Percentiles rank a stretch among this genome's conserved stretches.
These are phyloP conservation scores for Uria lomvia DNA, from an alignment of 2,113 vertebrate genomes.

Conservation along the genomic window DNA sequence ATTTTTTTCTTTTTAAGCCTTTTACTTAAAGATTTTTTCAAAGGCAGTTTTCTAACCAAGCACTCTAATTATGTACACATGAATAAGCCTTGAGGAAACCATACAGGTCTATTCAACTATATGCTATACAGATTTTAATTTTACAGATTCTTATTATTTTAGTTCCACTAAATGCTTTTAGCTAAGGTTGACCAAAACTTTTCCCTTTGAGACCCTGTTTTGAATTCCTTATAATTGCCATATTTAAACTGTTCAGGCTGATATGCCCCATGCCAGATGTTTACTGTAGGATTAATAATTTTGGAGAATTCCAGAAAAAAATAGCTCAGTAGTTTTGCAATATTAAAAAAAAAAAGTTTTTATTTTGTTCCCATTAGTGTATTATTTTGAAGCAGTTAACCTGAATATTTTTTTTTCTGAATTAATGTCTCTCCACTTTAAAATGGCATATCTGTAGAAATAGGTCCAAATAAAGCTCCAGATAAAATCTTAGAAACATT, in stretches of 20 bases:
- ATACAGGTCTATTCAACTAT: not conserved
- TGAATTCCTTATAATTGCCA: not conserved
- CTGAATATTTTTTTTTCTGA: not conserved
- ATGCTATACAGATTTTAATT: not conserved
- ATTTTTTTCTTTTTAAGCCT: not conserved
- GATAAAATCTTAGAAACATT: not conserved
- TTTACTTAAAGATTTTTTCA: not conserved
- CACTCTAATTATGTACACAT: not conserved
- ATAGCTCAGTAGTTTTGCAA: not conserved
- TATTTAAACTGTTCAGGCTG: conserved; percentile 3
- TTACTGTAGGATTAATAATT: not conserved
- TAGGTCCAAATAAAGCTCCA: not conserved
- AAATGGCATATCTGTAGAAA: not conserved
- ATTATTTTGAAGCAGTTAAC: not conserved
- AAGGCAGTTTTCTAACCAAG: not conserved
- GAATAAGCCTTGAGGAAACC: not conserved
- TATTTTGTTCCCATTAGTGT: not conserved
- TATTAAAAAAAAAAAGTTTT: not conserved
- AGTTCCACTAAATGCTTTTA: conserved; percentile 24
- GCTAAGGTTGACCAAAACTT: not conserved
- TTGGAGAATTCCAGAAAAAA: conserved; percentile 9
- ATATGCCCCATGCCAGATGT: not conserved
- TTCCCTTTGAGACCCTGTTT: not conserved
- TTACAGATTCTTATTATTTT: conserved; percentile 4
- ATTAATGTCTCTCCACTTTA: not conserved